These are phyloP conservation scores for Rhagoletis pomonella DNA, from an alignment of 1,140 invertebrate genomes.

Conservation along the genomic window DNA sequence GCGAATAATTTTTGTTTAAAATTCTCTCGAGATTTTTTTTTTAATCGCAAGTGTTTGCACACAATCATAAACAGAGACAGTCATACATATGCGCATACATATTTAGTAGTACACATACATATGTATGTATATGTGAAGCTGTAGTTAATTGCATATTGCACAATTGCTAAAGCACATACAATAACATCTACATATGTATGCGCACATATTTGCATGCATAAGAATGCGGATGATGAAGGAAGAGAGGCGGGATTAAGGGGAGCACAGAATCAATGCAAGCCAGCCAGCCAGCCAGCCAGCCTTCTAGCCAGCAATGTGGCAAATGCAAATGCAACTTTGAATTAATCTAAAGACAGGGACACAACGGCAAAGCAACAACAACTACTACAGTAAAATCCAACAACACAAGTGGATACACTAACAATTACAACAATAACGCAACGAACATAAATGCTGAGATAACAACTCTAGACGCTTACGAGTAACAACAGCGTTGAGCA, in stretches of 20 bases:
- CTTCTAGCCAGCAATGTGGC: slow-evolving; percentile 7
- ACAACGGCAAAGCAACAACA: not conserved
- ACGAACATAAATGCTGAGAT: not conserved
- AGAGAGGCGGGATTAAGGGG: not conserved
- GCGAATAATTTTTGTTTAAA: slow-evolving; percentile 34
- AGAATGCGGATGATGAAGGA: not conserved
- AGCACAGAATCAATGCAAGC: not conserved
- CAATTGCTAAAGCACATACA: not conserved
- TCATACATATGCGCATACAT: not conserved
- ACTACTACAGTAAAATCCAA: not conserved
- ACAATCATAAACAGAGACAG: not conserved
- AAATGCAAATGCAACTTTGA: slow-evolving; percentile 40
- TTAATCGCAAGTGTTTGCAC: slow-evolving; percentile 23
- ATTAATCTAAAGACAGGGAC: slow-evolving; percentile 22
- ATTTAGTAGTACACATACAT: too few relatives aligned
- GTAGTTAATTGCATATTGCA: not conserved
- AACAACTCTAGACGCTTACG: not conserved
- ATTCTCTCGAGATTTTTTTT: not conserved
- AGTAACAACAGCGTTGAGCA: too few relatives aligned
- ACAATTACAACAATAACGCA: not conserved
- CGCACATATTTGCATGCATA: not conserved
- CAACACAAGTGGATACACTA: not conserved
- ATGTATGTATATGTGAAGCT: too few relatives aligned
- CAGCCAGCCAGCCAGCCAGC: not conserved
- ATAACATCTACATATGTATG: not conserved